Conservation (phyloP, 2,888 invertebrate species). For the Melangyna quadrimaculata region DNA sequence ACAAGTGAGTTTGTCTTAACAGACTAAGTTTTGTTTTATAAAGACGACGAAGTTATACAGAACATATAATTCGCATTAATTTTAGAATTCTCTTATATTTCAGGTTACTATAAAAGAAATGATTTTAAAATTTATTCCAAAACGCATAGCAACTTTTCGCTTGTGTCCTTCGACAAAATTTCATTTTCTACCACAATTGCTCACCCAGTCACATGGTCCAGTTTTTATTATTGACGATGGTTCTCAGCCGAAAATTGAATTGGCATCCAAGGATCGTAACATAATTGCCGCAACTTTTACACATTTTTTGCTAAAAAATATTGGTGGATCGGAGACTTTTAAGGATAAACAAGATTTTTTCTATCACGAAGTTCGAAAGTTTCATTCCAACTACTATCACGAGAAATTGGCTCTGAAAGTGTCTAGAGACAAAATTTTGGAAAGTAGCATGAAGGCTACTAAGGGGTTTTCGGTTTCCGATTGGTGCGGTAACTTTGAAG, state of each 20-base stretch:
- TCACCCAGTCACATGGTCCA: conserved; percentile 83
- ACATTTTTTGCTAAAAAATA: conserved; percentile 94
- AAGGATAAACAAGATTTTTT: conserved; percentile 91
- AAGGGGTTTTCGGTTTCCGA: conserved; percentile 92
- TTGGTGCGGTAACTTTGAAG: conserved; percentile 97
- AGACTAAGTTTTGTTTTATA: not conserved
- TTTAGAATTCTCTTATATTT: conserved; percentile 79
- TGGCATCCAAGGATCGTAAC: conserved; percentile 92
- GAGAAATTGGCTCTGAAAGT: conserved; percentile 92
- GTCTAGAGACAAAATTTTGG: conserved; percentile 89
- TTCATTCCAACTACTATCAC: conserved; percentile 93
- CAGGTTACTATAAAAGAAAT: conserved; percentile 94
- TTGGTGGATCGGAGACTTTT: conserved; percentile 97
- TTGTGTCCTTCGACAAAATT: conserved; percentile 97
- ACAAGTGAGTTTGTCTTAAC: conserved; percentile 82
- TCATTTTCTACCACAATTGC: conserved; percentile 83
- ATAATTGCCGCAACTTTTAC: conserved; percentile 96
- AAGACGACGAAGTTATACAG: conserved; percentile 37
- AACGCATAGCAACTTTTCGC: conserved; percentile 93
- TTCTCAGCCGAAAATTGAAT: conserved; percentile 91
- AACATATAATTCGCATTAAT: conserved; percentile 56
- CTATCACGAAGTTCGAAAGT: conserved; percentile 91
- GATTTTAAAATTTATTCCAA: conserved; percentile 95
- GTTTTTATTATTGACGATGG: conserved; percentile 94
- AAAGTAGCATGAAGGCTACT: conserved; percentile 92